Evolutionary conservation across 2,797 vertebrate species (phyloP), one percentile per base, ranked within the genome.

Genomic region (Lacerta bilineata): DNA sequence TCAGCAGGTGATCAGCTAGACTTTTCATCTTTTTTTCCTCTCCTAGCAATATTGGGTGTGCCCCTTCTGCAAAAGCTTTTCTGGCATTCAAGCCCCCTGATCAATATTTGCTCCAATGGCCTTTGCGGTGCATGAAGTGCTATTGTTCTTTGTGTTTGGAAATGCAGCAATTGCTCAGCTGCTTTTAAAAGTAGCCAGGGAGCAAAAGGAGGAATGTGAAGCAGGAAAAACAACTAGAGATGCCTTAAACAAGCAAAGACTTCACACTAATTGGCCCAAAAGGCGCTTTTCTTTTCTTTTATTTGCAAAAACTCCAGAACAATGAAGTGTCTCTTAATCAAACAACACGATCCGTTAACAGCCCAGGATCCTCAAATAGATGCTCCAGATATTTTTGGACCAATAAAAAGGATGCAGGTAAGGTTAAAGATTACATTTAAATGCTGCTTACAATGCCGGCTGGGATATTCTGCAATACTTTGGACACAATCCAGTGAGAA

Each of bases 141-240:
- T 90, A 91, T 95, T 95, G 92, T 93, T 93, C 95, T 93, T 94
- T 94, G 93, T 95, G 90, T 91, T 87, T 91, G 92, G 90, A 95
- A 95, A 95, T 87, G 91, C 78, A 92, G 84, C 79, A 89, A 94
- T 55, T 64, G 89, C 87, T 94, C 89, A 87, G 85, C 88, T 89
- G 84, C 85, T 92, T 92, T 80, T 88, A 91, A 91, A 92, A 90
- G 93, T 95, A 94, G 81, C 59, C 90, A 91, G 75, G 89, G 83
- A 92, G 91, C n/a, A 0, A 69, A 84, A 91, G 85, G 87, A 92
- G 87, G 91, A 95, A 95, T 76, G 86, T 0, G 2, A 90, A 87
- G n/a, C 79, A 83, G 55, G 81, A 43, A 90, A 89, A 90, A 91
- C 86, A 91, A 74, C 88, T 46, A 36, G 50, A 89, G 90, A 84